Evolutionary conservation across 2,888 invertebrate species (phyloP), one percentile per base, ranked within the genome.

Genomic region (Stenodema calcarata): DNA sequence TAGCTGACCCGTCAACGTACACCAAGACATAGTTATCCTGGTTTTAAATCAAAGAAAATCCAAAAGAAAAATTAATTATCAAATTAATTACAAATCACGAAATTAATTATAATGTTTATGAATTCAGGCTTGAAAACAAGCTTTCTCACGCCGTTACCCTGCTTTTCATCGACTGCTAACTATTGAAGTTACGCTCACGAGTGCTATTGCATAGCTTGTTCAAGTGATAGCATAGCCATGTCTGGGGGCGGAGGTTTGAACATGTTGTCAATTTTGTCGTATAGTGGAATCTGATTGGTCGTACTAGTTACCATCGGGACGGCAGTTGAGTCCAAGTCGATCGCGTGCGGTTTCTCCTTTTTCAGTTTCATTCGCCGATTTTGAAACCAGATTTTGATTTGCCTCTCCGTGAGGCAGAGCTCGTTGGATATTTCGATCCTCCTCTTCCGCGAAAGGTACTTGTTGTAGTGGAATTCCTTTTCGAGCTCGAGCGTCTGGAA

Each of bases 281-380:
- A 87, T n/a, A 86, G 23, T n/a, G 86, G 42, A 23, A 80, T 54
- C 12, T 80, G 75, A n/a, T 86, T 76, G 7, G 88, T 88, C 30
- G 89, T 88, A 44, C 88, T 88, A 18, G 88, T 87, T 28, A 89
- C 88, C 80, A 87, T 86, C 0, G 87, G 50, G 73, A 75, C 28
- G 50, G 87, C 23, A 28, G 78, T 47, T 41, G 41, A 18, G 81
- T 82, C 87, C 35, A 87, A n/a, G 69, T 86, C 86, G 47, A 70
- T 81, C 30, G 54, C 47, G 50, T 70, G 79, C 9, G 75, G 73
- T 92, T 98, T 97, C 92, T 98, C 98, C 93, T 98, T 98, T 94
- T 98, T 98, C 97, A 97, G 97, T 92, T 98, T 98, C 98, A 98
- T 98, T 91, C 98, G 98, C 98, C 89, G 97, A 97, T 98, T 98